Percentiles rank a stretch among this genome's conserved stretches.
Evolutionary conservation across 2,797 vertebrate genomes (phyloP).

Genomic region (Apogon talboti): DNA sequence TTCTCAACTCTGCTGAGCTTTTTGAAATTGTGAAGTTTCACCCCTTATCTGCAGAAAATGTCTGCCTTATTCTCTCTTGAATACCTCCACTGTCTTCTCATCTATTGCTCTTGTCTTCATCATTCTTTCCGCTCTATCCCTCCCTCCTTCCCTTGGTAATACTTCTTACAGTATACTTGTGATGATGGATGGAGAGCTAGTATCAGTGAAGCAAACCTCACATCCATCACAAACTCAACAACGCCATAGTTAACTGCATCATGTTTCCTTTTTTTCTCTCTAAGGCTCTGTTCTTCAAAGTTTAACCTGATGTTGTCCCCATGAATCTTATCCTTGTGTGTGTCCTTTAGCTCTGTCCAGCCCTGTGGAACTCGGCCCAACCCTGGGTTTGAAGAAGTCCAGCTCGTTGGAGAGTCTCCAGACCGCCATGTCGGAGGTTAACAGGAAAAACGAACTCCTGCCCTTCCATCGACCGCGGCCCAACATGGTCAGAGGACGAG

Average conservation of each 20-base stretch:
- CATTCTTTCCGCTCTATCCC: conserved; percentile 50
- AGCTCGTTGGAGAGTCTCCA: conserved; percentile 97
- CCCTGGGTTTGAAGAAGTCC: conserved; percentile 95
- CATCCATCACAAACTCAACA: conserved; percentile 75
- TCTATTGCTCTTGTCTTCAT: conserved; percentile 38
- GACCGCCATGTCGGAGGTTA: conserved; percentile 93
- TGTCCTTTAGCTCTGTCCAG: conserved; percentile 36
- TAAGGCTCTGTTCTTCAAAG: conserved; percentile 31
- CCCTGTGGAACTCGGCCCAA: conserved; percentile 90
- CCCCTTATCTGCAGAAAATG: neutral
- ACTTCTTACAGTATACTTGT: conserved; percentile 54
- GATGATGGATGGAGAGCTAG: conserved; percentile 73
- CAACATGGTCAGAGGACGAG: conserved; percentile 94
- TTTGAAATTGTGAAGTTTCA: neutral
- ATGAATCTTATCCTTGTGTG: neutral
- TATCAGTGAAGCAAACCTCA: conserved; percentile 48
- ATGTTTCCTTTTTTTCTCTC: conserved; percentile 22
- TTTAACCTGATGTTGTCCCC: conserved; percentile 21
- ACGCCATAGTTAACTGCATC: conserved; percentile 64
- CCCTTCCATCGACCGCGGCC: conserved; percentile 93
- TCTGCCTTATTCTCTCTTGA: conserved; percentile 19
- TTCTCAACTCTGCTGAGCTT: neutral
- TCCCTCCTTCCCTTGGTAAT: conserved; percentile 63
- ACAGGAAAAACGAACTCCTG: conserved; percentile 89
- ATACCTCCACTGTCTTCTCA: conserved; percentile 32